Percentiles rank a stretch among this genome's conserved stretches.
Evolutionary conservation across 2,797 vertebrate species (phyloP).

Genomic region (Pteropus rufus): DNA sequence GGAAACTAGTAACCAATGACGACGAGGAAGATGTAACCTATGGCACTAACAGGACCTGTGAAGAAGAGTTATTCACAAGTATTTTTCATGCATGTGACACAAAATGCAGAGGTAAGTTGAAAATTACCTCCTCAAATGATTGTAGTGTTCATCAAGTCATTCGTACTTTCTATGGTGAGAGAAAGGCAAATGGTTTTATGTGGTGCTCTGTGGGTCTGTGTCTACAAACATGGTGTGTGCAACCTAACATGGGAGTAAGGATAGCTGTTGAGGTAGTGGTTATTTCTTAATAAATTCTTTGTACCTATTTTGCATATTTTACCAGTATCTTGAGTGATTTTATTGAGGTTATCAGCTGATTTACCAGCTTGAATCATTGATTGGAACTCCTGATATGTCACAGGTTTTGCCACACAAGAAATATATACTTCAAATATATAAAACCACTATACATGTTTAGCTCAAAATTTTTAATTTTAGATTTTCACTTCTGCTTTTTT

Average conservation of each 20-base stretch:
- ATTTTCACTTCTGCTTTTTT: conserved; percentile 49
- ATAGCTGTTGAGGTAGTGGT: not conserved
- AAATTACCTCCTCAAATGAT: not conserved
- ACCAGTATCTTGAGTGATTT: not conserved
- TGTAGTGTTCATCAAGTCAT: rapidly evolving
- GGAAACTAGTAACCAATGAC: conserved; percentile 39
- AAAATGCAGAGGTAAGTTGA: conserved; percentile 85
- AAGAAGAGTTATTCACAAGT: conserved; percentile 90
- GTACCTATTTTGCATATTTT: not conserved
- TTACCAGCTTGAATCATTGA: not conserved
- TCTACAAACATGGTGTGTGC: not conserved
- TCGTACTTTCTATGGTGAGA: rapidly evolving
- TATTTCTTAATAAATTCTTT: not conserved
- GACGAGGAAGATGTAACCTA: conserved; percentile 71
- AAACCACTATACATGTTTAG: not conserved
- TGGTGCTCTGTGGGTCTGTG: not conserved
- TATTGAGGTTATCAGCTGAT: not conserved
- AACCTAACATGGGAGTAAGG: not conserved
- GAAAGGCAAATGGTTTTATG: not conserved
- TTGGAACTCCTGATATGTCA: not conserved
- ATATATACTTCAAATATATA: not conserved
- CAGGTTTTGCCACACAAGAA: not conserved
- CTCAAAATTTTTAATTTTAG: conserved; percentile 31
- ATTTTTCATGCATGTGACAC: conserved; percentile 90
- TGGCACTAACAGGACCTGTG: conserved; percentile 85